Conservation (phyloP, 2,113 vertebrate genomes). For the Ellobius talpinus region DNA sequence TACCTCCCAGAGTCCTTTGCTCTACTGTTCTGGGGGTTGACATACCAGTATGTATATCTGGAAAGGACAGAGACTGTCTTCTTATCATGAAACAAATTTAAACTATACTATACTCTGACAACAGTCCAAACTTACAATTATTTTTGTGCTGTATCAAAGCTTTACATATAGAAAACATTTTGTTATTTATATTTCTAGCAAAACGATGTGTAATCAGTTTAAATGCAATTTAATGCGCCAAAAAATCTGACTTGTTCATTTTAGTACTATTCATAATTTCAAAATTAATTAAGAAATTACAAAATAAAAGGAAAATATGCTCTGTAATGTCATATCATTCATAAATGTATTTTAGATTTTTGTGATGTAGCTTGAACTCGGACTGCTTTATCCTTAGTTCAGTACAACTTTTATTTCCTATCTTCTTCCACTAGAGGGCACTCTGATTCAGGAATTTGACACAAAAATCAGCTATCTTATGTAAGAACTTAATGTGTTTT, state of each 20-base stretch:
- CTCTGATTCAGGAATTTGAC: slow-evolving; percentile 87
- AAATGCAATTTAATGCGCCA: slow-evolving; percentile 39
- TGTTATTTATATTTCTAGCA: slow-evolving; percentile 6
- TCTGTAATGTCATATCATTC: not conserved
- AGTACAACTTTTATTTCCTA: slow-evolving; percentile 56
- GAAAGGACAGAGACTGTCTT: not conserved
- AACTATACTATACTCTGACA: not conserved
- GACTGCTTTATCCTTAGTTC: not conserved
- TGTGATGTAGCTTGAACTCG: not conserved
- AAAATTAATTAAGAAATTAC: slow-evolving; percentile 36
- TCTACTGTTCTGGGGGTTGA: not conserved
- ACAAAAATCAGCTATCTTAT: slow-evolving; percentile 84
- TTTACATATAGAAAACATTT: slow-evolving; percentile 14
- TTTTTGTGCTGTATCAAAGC: not conserved
- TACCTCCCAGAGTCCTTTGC: not conserved
- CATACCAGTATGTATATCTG: not conserved
- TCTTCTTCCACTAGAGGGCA: slow-evolving; percentile 89
- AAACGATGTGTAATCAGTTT: not conserved
- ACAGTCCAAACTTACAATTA: not conserved
- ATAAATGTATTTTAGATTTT: slow-evolving; percentile 46
- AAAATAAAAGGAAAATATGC: slow-evolving; percentile 24
- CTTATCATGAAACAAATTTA: not conserved
- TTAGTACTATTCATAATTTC: not conserved
- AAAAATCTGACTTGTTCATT: slow-evolving; percentile 7
- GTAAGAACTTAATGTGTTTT: slow-evolving; percentile 73